Percentiles rank a stretch among this genome's conserved stretches.
phyloP scores from a whole-genome alignment of 2,797 vertebrate species.

The Lerista edwardsae region DNA sequence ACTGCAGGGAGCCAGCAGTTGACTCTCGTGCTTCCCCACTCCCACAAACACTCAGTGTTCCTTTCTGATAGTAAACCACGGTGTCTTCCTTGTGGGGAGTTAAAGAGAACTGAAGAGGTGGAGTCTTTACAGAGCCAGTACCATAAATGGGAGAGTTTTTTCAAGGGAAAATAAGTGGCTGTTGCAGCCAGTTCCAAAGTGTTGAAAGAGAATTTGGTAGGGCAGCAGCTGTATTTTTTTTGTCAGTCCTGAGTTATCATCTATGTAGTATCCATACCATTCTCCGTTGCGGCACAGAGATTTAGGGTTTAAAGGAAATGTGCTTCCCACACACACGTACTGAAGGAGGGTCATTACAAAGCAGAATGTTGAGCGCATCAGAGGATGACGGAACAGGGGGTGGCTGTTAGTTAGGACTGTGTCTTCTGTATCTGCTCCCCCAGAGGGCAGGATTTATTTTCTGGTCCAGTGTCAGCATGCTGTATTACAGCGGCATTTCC shows the following conservation, averaged over 20 bases:
- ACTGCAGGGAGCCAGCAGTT: neutral
- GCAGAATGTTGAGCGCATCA: neutral
- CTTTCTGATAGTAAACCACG: neutral
- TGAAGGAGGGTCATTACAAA: too few relatives aligned
- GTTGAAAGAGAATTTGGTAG: too few relatives aligned
- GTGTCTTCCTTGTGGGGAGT: neutral
- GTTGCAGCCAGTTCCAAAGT: neutral
- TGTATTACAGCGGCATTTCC: conserved; percentile 17
- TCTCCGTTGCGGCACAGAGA: neutral
- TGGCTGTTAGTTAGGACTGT: neutral
- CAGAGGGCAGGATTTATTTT: conserved; percentile 22
- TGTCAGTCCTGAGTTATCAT: neutral
- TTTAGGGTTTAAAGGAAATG: neutral
- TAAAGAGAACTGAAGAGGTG: neutral
- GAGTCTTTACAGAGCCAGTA: neutral
- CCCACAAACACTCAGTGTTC: neutral
- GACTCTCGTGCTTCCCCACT: neutral
- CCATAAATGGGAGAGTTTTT: neutral
- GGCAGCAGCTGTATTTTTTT: neutral
- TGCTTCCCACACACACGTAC: neutral
- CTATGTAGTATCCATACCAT: neutral
- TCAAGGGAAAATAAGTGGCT: neutral
- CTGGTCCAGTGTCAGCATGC: neutral
- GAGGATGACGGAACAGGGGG: neutral
- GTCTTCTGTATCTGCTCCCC: neutral